These are phyloP conservation scores for Natrix natrix DNA, from an alignment of 2,797 vertebrate genomes.

Conservation along the genomic window DNA sequence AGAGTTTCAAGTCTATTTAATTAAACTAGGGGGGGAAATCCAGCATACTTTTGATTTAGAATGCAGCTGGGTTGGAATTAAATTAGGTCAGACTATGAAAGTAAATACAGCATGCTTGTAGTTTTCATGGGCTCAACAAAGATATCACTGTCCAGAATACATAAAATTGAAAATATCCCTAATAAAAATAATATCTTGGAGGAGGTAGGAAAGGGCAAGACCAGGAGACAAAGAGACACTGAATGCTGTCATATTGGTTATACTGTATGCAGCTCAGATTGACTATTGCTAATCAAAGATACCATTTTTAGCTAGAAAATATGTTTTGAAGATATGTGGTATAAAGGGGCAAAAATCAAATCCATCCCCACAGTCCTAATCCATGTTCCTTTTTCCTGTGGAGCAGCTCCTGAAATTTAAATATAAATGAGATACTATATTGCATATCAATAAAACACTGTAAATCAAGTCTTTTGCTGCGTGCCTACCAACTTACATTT, in stretches of 20 bases:
- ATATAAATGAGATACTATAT: neutral
- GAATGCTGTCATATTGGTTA: neutral
- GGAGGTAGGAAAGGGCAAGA: neutral
- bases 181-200: neutral
- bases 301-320: neutral
- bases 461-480: neutral
- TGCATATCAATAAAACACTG: neutral
- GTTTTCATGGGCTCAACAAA: neutral
- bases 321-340: neutral
- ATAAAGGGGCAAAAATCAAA: neutral
- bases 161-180: neutral
- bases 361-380: neutral
- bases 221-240: neutral
- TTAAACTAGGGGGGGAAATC: neutral
- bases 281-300: neutral
- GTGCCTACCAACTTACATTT: neutral
- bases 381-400: neutral
- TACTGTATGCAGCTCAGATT: neutral
- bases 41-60: neutral
- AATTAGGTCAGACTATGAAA: neutral
- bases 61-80: neutral
- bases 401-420: neutral
- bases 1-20: constrained; percentile 13
- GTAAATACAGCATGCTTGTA: neutral
- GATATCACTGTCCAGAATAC: neutral